Conservation (phyloP, 1,140 invertebrate genomes). For the Cecropterus lyciades region DNA sequence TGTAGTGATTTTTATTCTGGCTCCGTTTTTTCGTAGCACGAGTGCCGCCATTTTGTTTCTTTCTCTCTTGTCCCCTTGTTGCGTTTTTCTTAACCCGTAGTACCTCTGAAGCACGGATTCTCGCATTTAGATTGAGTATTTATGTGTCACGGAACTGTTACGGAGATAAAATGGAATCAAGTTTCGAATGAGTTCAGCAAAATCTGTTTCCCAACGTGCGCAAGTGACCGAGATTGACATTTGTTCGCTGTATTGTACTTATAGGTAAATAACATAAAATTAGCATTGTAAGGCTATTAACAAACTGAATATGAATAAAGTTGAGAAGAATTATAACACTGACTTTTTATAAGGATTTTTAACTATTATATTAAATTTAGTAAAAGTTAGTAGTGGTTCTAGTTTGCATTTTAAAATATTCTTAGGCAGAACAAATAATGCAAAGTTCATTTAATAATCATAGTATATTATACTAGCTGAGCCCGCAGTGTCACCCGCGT, state of each 20-base stretch:
- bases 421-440: no score
- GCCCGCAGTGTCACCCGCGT: no score
- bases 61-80: slow-evolving; percentile 10
- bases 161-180: slow-evolving; percentile 16
- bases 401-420: no score
- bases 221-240: not conserved
- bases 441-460: no score
- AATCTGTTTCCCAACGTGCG: not conserved
- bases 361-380: no score
- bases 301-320: no score
- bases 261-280: no score
- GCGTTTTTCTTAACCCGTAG: slow-evolving; percentile 25
- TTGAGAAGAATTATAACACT: no score
- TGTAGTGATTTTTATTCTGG: slow-evolving; percentile 76
- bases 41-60: slow-evolving; percentile 6
- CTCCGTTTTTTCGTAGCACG: slow-evolving; percentile 45
- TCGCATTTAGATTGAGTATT: slow-evolving; percentile 43
- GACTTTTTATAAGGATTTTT: no score
- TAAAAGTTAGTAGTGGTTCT: no score
- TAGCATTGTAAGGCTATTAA: no score
- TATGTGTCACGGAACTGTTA: slow-evolving; percentile 37
- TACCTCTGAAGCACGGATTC: slow-evolving; percentile 21
- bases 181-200: slow-evolving; percentile 12
- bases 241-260: not conserved
- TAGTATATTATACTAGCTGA: no score